These are phyloP conservation scores for Periophthalmodon schlosseri DNA, from an alignment of 2,113 vertebrate genomes.

Conservation along the genomic window DNA sequence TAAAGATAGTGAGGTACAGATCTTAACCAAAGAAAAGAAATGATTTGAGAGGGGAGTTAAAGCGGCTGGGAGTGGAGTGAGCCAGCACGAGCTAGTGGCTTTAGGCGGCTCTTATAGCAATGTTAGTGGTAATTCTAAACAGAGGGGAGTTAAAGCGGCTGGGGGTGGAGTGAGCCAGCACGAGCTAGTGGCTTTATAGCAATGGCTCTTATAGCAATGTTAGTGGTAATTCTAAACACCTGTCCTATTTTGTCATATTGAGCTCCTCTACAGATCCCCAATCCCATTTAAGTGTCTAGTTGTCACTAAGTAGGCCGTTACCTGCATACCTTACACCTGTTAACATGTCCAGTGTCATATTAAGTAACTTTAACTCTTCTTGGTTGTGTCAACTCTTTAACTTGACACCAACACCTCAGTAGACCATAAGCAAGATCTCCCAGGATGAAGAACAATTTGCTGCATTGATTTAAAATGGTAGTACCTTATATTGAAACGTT, in stretches of 20 bases:
- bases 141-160: no score
- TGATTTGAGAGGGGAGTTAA: no score
- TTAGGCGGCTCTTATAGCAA: no score
- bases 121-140: neutral
- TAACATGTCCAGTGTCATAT: conserved; percentile 10
- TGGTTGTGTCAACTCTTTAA: conserved; percentile 3
- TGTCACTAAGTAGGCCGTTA: neutral
- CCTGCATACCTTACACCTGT: neutral
- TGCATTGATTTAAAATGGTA: neutral
- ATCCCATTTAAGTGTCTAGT: neutral
- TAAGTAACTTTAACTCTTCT: conserved; percentile 3
- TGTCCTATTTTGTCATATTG: neutral
- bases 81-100: no score
- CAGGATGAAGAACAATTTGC: neutral
- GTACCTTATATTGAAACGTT: no score
- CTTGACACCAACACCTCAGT: neutral
- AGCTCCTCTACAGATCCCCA: neutral
- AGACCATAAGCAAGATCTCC: neutral
- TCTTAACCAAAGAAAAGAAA: no score
- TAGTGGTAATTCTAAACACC: neutral
- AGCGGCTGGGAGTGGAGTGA: no score
- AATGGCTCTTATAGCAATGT: no score
- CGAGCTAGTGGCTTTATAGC: no score
- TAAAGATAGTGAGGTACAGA: no score
- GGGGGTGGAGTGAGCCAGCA: no score